Conservation (phyloP, 2,888 invertebrate genomes). For the Nycteola revayana region DNA sequence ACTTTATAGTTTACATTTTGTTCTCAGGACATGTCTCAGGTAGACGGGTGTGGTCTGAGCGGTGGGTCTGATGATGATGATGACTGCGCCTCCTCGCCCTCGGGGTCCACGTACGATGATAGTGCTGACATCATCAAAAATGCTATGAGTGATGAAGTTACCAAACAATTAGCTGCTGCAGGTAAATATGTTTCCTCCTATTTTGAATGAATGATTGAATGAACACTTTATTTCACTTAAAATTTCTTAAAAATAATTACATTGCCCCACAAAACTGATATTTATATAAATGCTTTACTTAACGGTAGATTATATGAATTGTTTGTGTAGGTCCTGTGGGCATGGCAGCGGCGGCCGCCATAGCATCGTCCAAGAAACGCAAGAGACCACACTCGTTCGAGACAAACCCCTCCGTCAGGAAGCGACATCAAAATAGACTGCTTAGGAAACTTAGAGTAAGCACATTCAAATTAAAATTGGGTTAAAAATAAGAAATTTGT, state of each 20-base stretch:
- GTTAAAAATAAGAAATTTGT: too few species aligned
- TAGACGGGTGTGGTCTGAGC: constrained; percentile 79
- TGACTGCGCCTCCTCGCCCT: constrained; percentile 91
- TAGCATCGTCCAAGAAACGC: constrained; percentile 96
- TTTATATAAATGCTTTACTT: too few species aligned
- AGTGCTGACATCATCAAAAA: constrained; percentile 91
- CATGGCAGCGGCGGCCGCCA: constrained; percentile 98
- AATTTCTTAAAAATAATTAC: too few species aligned
- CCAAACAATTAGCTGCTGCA: constrained; percentile 97
- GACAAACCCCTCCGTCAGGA: constrained; percentile 97
- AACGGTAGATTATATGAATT: too few species aligned
- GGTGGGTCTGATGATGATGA: constrained; percentile 88
- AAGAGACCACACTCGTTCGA: constrained; percentile 98
- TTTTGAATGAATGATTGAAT: too few species aligned
- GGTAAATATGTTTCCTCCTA: too few species aligned
- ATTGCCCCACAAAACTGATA: too few species aligned
- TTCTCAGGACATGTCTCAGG: constrained; percentile 71
- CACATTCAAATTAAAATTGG: too few species aligned
- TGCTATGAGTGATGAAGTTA: constrained; percentile 96
- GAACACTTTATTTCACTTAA: too few species aligned
- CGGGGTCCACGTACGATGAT: constrained; percentile 90
- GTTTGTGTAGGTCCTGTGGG: constrained; percentile 90
- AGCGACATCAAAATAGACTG: constrained; percentile 96
- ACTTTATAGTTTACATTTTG: neutral
- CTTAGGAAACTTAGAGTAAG: constrained; percentile 91